phyloP scores from a whole-genome alignment of 1,140 invertebrate genomes.

The Hyphantria cunea region DNA sequence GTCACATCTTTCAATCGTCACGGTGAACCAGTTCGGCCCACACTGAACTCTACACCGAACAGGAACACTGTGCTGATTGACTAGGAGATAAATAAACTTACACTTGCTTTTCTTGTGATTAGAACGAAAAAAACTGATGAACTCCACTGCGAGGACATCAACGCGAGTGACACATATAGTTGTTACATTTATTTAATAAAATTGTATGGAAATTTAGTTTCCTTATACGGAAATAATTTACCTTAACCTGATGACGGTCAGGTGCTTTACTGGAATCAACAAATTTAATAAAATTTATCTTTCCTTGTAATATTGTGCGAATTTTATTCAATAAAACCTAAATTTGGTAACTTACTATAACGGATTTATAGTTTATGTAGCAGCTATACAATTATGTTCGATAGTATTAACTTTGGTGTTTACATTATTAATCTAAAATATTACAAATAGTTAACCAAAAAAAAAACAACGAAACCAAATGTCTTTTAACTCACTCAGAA shows the following conservation, averaged over 20 bases:
- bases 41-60: too few species aligned
- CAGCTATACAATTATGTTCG: slow-evolving; percentile 28
- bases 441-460: slow-evolving; percentile 72
- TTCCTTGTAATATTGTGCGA: slow-evolving; percentile 44
- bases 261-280: neutral
- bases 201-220: neutral
- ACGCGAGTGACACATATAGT: too few species aligned
- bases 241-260: neutral
- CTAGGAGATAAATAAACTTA: too few species aligned
- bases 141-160: too few species aligned
- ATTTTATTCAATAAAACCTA: slow-evolving; percentile 44
- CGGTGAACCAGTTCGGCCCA: too few species aligned
- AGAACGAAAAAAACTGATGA: too few species aligned
- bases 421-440: slow-evolving; percentile 65
- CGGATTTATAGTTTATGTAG: slow-evolving; percentile 29
- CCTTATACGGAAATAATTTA: slow-evolving; percentile 9
- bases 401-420: slow-evolving; percentile 66
- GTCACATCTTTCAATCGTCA: too few species aligned
- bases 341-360: slow-evolving; percentile 63
- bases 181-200: too few species aligned
- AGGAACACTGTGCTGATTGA: too few species aligned
- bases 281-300: neutral
- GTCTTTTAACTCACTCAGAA: slow-evolving; percentile 59
- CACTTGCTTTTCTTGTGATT: too few species aligned
- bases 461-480: slow-evolving; percentile 60